Evolutionary conservation across 1,140 invertebrate genomes (phyloP).

Genomic region (Grapholita molesta): DNA sequence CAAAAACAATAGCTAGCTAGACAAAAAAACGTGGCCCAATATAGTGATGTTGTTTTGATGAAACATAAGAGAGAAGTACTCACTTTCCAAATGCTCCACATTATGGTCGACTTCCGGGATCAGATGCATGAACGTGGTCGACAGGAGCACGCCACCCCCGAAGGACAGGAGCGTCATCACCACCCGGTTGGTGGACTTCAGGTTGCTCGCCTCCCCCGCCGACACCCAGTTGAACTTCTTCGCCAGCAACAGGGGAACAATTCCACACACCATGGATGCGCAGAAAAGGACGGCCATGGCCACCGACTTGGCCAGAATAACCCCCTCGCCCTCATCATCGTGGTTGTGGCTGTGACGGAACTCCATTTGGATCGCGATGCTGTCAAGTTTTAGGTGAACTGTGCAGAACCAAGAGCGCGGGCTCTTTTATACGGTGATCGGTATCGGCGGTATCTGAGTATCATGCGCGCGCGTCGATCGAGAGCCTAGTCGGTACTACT

Average conservation of each 20-base stretch:
- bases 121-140: constrained; percentile 93
- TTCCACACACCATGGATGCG: constrained; percentile 85
- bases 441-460: constrained; percentile 19
- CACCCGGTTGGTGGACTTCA: constrained; percentile 65
- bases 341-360: constrained; percentile 29
- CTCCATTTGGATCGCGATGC: constrained; percentile 28
- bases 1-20: no score
- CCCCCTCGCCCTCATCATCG: constrained; percentile 62
- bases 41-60: no score
- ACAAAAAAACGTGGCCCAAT: no score
- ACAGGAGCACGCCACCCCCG: constrained; percentile 93
- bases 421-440: constrained; percentile 55
- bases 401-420: constrained; percentile 32
- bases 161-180: constrained; percentile 85
- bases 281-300: constrained; percentile 86
- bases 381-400: constrained; percentile 27
- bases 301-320: constrained; percentile 83
- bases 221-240: constrained; percentile 81
- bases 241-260: constrained; percentile 83
- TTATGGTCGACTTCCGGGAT: constrained; percentile 91
- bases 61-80: constrained; percentile 31
- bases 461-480: constrained; percentile 56
- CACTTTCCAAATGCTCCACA: constrained; percentile 78
- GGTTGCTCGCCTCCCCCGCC: constrained; percentile 56
- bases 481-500: constrained; percentile 59